Base-by-base conservation (phyloP, 1,140 invertebrate genomes). In the Papilio helenus region DNA sequence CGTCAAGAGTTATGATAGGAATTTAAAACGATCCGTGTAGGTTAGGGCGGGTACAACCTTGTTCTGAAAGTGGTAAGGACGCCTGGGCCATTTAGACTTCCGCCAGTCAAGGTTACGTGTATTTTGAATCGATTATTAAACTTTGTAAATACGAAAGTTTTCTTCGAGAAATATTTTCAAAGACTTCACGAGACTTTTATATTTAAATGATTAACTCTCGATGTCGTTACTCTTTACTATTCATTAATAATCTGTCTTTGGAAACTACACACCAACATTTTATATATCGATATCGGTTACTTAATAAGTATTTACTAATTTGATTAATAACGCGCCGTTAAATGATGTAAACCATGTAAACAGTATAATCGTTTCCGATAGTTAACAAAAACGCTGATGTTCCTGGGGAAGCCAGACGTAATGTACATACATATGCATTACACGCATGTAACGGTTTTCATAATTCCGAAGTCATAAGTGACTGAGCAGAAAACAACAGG, bases 61-160 rank as follows among this genome's bases (percentile, higher is more conserved):
- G 81, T 84, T 86, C 85, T 89, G 90, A 92, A 90, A 90, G 88
- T 87, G 81, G 84, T 92, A 92, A 92, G 90, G 90, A 90, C 89
- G 85, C 84, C 86, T 79, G 87, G 86, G 80, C 82, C 79, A 80
- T 80, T 83, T 83, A 79, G 82, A 86, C 91, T 92, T 93, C 91
- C 91, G 91, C 83, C 82, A 88, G 87, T 89, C 90, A 93, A 94
- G 91, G 92, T 88, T 84, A 90, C 65, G 55, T 81, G 51, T 77
- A 81, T 76, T 81, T 81, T 81, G 58, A 26, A 29, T 68, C 61
- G 61, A 29, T 14, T 68, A 29, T 68, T 29, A 26, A 68, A 68
- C 12, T 34, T 29, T 68, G 61, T 68, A 7, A 29, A 68, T 29
- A 68, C 26, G 26, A 68, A 68, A 68, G 12, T 68, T 68, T 34